Evolutionary conservation across 2,113 vertebrate species (phyloP).

Genomic region (Triplophysa siluroides): DNA sequence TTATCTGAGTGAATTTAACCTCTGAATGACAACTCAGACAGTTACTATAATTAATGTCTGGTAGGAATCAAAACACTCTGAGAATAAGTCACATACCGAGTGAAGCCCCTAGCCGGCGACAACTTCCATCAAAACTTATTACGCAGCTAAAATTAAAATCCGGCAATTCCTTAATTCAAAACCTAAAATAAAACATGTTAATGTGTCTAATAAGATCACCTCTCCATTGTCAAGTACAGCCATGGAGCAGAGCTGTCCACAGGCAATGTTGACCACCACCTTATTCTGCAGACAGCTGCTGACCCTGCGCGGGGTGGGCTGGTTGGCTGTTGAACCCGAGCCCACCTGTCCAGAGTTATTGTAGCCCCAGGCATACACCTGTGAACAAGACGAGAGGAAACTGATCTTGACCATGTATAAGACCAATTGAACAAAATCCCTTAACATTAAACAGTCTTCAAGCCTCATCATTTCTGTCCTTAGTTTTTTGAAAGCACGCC

Average conservation of each 20-base stretch:
- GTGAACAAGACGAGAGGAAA: slow-evolving; percentile 37
- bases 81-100: not conserved
- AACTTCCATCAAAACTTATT: not conserved
- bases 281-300: slow-evolving; percentile 94
- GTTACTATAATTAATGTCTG: not conserved
- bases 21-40: not conserved
- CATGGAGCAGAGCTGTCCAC: slow-evolving; percentile 98
- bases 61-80: not conserved
- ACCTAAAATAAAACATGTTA: not conserved
- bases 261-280: slow-evolving; percentile 88
- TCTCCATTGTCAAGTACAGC: slow-evolving; percentile 93
- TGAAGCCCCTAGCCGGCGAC: not conserved
- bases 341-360: slow-evolving; percentile 98
- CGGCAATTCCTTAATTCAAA: not conserved
- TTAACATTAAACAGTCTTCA: no score
- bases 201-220: slow-evolving; percentile 66
- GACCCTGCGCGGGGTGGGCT: slow-evolving; percentile 91
- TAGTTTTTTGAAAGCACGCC: no score
- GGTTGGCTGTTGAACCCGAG: slow-evolving; percentile 95
- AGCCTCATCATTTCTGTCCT: no score
- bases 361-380: slow-evolving; percentile 98
- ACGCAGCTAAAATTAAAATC: not conserved
- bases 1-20: no score
- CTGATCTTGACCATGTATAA: not conserved
- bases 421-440: not conserved